These are phyloP conservation scores for Galeopsomyia nigrocyanea DNA, from an alignment of 2,888 invertebrate genomes.

Conservation along the genomic window DNA sequence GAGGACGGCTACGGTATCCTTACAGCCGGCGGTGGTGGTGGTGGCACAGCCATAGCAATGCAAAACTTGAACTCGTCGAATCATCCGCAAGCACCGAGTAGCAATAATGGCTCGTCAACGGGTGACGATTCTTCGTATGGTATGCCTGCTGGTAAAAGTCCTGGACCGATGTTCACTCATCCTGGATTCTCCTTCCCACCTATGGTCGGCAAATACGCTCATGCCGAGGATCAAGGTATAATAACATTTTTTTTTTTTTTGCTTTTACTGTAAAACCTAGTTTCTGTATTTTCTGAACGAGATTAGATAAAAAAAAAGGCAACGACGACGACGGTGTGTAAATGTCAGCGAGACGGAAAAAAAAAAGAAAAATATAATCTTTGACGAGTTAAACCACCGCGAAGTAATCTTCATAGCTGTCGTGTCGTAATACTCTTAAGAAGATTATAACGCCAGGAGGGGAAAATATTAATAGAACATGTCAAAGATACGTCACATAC, in stretches of 20 bases:
- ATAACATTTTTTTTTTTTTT: not conserved
- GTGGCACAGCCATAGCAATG: constrained; percentile 35
- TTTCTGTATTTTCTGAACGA: too few species aligned
- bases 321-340: too few species aligned
- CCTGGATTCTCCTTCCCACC: constrained; percentile 84
- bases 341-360: too few species aligned
- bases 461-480: too few species aligned
- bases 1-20: constrained; percentile 74
- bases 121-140: constrained; percentile 66
- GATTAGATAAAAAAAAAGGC: too few species aligned
- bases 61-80: too few species aligned
- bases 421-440: too few species aligned
- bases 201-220: constrained; percentile 66
- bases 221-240: constrained; percentile 72
- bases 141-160: constrained; percentile 75
- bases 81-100: not conserved
- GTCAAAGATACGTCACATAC: too few species aligned
- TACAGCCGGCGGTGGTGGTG: constrained; percentile 52
- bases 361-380: too few species aligned
- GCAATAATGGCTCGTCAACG: constrained; percentile 29
- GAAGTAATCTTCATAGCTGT: too few species aligned
- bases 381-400: too few species aligned
- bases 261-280: not conserved
- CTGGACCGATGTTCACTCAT: constrained; percentile 76
- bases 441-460: too few species aligned